Percentiles rank a stretch among this genome's conserved stretches.
Conservation (phyloP, 2,888 invertebrate species). For the Galeruca laticollis region DNA sequence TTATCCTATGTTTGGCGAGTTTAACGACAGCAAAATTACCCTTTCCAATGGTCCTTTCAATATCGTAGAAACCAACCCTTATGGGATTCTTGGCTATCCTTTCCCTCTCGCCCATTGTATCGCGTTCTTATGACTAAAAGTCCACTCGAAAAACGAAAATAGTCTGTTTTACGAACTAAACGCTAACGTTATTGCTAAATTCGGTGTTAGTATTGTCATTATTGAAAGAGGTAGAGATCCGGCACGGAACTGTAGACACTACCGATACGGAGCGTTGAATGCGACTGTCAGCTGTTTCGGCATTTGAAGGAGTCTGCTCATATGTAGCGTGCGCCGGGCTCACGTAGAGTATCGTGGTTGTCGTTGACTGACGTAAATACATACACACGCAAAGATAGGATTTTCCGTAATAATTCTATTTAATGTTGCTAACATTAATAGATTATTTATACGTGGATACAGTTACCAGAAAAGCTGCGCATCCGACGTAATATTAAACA, state of each 20-base stretch:
- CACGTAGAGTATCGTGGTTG: slow-evolving; percentile 21
- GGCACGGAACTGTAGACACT: slow-evolving; percentile 43
- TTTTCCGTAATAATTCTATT: slow-evolving; percentile 39
- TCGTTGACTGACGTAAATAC: slow-evolving; percentile 43
- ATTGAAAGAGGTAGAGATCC: slow-evolving; percentile 47
- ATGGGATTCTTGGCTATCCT: slow-evolving; percentile 70
- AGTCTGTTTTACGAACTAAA: slow-evolving; percentile 34
- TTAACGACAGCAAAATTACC: slow-evolving; percentile 99
- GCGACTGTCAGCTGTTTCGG: slow-evolving; percentile 58
- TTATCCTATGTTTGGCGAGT: slow-evolving; percentile 96
- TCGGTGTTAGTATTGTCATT: slow-evolving; percentile 61
- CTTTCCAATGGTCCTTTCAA: slow-evolving; percentile 97
- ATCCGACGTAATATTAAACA: neutral
- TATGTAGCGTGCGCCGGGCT: slow-evolving; percentile 49
- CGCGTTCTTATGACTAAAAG: slow-evolving; percentile 49
- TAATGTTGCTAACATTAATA: slow-evolving; percentile 10
- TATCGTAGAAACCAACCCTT: slow-evolving; percentile 97
- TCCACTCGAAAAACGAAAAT: slow-evolving; percentile 44
- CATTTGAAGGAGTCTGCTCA: slow-evolving; percentile 48
- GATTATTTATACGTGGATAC: neutral
- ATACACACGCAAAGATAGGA: slow-evolving; percentile 40
- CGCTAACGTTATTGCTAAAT: slow-evolving; percentile 59
- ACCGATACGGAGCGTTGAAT: slow-evolving; percentile 54
- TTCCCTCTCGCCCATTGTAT: slow-evolving; percentile 63
- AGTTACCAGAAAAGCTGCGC: neutral